Evolutionary conservation across 37 sponge, comb jelly and placozoan genomes (phyloP).

Genomic region (Cliona cf. orientalis): DNA sequence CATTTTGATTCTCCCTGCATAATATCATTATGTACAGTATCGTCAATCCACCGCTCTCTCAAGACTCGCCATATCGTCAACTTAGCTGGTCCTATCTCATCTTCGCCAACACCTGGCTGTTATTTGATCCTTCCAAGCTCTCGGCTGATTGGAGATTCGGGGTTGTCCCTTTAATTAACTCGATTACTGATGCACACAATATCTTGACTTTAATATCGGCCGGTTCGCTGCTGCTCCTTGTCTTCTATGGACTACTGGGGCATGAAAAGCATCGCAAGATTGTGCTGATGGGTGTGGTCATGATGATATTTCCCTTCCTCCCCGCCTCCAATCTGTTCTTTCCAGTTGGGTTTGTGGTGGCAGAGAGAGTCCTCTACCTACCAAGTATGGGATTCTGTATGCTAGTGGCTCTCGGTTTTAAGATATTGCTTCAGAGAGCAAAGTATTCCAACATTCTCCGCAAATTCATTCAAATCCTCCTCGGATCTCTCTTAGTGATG

Average conservation of each 20-base stretch:
- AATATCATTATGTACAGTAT: constrained; percentile 34
- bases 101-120: constrained; percentile 79
- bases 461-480: neutral
- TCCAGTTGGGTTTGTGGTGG: constrained; percentile 95
- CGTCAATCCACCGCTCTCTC: constrained; percentile 45
- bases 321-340: constrained; percentile 97
- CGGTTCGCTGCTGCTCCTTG: constrained; percentile 11
- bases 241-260: constrained; percentile 11
- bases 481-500: constrained; percentile 32
- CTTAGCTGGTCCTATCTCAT: constrained; percentile 79
- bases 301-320: constrained; percentile 85
- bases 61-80: constrained; percentile 80
- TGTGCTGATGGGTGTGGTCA: constrained; percentile 64
- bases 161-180: constrained; percentile 75
- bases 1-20: neutral
- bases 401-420: constrained; percentile 31
- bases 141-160: constrained; percentile 93
- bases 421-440: constrained; percentile 12
- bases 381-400: constrained; percentile 82
- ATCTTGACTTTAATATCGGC: constrained; percentile 58
- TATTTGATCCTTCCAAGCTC: constrained; percentile 70
- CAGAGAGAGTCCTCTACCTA: constrained; percentile 92
- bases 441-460: neutral
- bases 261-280: neutral
- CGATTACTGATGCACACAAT: constrained; percentile 73